A percentile compares a stretch with the other conserved stretches of the same genome.
Conservation (phyloP, 2,113 vertebrate species). For the Heloderma charlesbogerti region DNA sequence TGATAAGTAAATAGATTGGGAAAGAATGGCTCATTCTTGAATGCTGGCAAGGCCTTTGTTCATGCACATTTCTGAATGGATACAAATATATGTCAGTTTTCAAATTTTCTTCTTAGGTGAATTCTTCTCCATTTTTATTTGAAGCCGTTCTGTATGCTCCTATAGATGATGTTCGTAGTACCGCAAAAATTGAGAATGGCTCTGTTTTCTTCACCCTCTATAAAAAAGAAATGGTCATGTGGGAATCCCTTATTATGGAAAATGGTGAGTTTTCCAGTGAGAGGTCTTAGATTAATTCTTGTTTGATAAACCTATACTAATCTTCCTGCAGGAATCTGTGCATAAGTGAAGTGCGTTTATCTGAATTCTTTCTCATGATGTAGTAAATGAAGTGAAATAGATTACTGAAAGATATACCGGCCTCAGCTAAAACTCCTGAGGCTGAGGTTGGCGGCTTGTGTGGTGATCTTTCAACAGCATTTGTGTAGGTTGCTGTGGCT, state of each 20-base stretch:
- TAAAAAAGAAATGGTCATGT: slow-evolving; percentile 82
- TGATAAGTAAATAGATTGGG: neutral
- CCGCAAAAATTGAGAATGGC: slow-evolving; percentile 87
- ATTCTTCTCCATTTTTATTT: slow-evolving; percentile 90
- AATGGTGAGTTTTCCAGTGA: slow-evolving; percentile 72
- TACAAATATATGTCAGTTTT: neutral
- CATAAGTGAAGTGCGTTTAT: neutral
- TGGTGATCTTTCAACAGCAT: too few relatives aligned
- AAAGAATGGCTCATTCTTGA: neutral
- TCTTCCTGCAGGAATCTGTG: neutral
- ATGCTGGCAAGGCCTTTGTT: neutral
- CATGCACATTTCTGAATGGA: neutral
- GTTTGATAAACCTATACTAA: neutral
- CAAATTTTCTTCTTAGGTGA: slow-evolving; percentile 79
- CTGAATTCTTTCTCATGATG: neutral
- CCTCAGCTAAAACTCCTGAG: neutral
- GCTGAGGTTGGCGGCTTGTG: too few relatives aligned
- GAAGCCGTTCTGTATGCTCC: slow-evolving; percentile 86
- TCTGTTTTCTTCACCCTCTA: slow-evolving; percentile 82
- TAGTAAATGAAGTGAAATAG: neutral
- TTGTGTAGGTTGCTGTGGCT: too few relatives aligned
- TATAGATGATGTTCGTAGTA: slow-evolving; percentile 86
- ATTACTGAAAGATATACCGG: neutral
- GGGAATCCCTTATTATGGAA: slow-evolving; percentile 82
- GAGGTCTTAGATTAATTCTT: neutral